A percentile compares a stretch with the other conserved stretches of the same genome.
Conservation (phyloP, 2,113 vertebrate genomes). For the Mionectes macconnelli region DNA sequence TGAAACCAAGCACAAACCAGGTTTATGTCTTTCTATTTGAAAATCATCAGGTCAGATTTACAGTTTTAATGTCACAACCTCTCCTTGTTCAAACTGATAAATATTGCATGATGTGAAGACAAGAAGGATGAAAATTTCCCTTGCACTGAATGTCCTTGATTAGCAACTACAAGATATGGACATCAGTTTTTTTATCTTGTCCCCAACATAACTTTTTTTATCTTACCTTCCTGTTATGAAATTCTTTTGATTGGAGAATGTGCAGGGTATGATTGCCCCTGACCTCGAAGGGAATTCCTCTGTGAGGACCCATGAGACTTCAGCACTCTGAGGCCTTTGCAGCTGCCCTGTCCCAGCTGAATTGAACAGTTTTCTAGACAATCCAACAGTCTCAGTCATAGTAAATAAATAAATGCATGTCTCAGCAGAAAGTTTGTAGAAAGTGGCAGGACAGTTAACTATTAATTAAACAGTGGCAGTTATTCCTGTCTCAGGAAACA, state of each 20-base stretch:
- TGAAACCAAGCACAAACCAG: neutral
- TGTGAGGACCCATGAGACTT: neutral
- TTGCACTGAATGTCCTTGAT: neutral
- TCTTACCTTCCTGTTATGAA: neutral
- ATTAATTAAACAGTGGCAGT: neutral
- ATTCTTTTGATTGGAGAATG: neutral
- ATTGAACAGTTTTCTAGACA: neutral
- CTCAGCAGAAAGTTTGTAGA: neutral
- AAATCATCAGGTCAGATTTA: neutral
- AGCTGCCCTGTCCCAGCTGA: neutral
- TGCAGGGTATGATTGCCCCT: neutral
- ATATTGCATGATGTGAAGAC: neutral
- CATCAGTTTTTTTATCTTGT: neutral
- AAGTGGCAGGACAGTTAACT: neutral
- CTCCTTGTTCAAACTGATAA: neutral
- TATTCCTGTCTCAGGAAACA: neutral
- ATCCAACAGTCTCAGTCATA: neutral
- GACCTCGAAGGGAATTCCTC: constrained; percentile 19
- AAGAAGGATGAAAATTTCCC: neutral
- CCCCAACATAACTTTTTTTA: neutral
- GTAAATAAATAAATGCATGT: neutral
- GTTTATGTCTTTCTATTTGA: neutral
- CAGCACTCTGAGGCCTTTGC: neutral
- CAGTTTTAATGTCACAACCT: neutral
- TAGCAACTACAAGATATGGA: neutral